Conservation (phyloP, 2,113 vertebrate species). For the Mormoops blainvillei region DNA sequence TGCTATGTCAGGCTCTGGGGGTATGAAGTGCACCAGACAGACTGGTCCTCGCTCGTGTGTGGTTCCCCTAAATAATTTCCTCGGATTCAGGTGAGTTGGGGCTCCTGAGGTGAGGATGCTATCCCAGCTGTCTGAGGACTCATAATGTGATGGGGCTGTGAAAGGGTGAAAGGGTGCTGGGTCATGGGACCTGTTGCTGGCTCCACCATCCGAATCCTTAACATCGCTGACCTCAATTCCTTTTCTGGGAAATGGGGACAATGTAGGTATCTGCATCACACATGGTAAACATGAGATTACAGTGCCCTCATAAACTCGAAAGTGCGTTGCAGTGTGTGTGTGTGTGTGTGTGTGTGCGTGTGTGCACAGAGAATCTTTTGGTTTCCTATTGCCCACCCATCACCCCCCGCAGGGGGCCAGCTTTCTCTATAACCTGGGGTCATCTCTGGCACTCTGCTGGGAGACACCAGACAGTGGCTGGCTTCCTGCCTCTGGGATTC, state of each 20-base stretch:
- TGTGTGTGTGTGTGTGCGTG: too few species aligned
- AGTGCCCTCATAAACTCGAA: not conserved
- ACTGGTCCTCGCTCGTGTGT: too few species aligned
- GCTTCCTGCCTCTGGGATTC: not conserved
- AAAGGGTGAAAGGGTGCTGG: fast-evolving
- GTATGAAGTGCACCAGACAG: not conserved
- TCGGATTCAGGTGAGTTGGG: not conserved
- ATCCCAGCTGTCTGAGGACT: not conserved
- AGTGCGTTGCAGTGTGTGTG: not conserved
- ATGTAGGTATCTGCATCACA: fast-evolving
- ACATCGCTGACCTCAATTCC: not conserved
- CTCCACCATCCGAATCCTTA: not conserved
- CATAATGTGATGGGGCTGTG: fast-evolving
- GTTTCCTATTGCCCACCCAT: not conserved
- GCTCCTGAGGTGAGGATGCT: fast-evolving
- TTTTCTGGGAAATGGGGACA: not conserved
- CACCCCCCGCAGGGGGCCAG: not conserved
- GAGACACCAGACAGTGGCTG: not conserved
- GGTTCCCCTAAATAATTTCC: not conserved
- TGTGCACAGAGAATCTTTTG: not conserved
- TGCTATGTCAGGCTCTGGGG: not conserved
- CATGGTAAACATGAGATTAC: too few species aligned
- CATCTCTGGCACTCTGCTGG: not conserved
- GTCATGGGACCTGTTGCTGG: too few species aligned
- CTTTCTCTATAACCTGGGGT: not conserved